Conservation (phyloP, 2,888 invertebrate species). For the Lasioglossum leucozonium region DNA sequence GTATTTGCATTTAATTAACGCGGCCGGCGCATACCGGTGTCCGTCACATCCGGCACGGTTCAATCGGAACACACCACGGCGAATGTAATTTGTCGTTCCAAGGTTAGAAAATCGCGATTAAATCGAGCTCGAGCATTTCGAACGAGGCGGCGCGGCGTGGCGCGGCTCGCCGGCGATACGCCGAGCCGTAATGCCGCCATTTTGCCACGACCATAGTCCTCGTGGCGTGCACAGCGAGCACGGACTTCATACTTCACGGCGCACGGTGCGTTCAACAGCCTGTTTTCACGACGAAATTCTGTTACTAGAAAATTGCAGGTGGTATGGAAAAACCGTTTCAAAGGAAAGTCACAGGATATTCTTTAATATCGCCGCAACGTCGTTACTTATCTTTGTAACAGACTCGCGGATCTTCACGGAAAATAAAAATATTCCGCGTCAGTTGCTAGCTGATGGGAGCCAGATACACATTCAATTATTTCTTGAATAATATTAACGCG, state of each 20-base stretch:
- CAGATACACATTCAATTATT: background rate
- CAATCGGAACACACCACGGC: conserved; percentile 19
- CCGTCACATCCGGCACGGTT: conserved; percentile 36
- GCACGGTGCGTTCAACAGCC: background rate
- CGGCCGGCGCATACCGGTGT: conserved; percentile 21
- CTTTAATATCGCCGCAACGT: no score
- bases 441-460: background rate
- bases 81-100: conserved; percentile 31
- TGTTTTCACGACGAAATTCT: background rate
- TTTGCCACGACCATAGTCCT: background rate
- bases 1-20: conserved; percentile 56
- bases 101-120: conserved; percentile 37
- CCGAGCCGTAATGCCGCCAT: background rate
- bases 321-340: background rate
- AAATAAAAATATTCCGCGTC: background rate
- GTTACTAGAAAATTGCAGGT: background rate
- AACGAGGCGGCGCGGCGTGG: conserved; percentile 1
- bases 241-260: background rate
- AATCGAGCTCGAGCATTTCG: conserved; percentile 12
- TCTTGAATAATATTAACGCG: background rate
- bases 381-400: no score
- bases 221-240: background rate
- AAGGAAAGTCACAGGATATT: no score
- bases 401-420: no score
- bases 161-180: no score